Conservation (phyloP, 2,888 invertebrate species). For the Buathra laborator region DNA sequence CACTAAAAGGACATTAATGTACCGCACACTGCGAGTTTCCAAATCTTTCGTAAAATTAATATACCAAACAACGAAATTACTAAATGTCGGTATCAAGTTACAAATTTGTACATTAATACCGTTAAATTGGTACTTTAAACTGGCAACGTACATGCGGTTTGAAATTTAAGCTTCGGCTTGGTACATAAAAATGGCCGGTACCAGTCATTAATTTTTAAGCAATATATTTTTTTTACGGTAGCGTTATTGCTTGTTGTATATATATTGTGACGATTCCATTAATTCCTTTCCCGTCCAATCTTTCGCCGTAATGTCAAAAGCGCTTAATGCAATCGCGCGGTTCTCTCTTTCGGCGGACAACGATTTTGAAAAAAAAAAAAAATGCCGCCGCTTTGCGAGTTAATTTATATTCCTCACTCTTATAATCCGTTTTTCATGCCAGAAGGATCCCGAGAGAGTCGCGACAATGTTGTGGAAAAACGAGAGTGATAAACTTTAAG, state of each 20-base stretch:
- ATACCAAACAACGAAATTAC: too few species aligned
- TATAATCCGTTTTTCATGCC: background rate
- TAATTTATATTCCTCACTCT: background rate
- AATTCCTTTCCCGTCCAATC: too few species aligned
- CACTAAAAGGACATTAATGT: too few species aligned
- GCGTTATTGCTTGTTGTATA: too few species aligned
- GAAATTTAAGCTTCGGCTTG: background rate
- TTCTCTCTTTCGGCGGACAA: too few species aligned
- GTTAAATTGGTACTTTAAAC: background rate
- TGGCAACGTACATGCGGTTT: background rate
- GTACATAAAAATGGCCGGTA: background rate
- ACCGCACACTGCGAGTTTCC: too few species aligned
- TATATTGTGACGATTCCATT: too few species aligned
- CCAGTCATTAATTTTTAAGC: background rate
- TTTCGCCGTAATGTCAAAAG: too few species aligned
- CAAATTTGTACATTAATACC: background rate
- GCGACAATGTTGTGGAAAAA: conserved; percentile 2
- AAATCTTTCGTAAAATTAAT: too few species aligned
- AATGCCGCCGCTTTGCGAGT: background rate
- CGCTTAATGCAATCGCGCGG: too few species aligned
- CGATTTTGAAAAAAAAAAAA: too few species aligned
- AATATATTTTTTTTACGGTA: background rate
- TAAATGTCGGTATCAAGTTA: background rate
- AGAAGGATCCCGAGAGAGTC: conserved; percentile 8
- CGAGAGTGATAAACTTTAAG: conserved; percentile 43